A percentile compares a stretch with the other conserved stretches of the same genome.
phyloP scores from a whole-genome alignment of 2,888 invertebrate genomes.

The Candidula unifasciata region DNA sequence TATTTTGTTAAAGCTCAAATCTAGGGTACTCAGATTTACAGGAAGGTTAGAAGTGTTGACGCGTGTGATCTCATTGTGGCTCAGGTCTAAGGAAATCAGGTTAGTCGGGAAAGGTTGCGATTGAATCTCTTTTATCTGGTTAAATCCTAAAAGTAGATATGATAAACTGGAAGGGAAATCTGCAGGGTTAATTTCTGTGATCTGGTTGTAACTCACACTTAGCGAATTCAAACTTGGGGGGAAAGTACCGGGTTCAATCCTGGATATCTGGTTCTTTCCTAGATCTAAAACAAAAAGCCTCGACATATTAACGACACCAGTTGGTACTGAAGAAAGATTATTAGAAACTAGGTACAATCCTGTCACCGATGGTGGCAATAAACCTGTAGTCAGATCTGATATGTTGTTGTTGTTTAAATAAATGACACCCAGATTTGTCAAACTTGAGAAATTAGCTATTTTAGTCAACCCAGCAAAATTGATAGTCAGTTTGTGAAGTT shows the following conservation, averaged over 20 bases:
- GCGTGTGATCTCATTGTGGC: too few species aligned
- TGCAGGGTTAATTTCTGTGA: neutral
- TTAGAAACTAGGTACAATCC: neutral
- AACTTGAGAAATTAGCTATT: neutral
- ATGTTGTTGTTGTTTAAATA: neutral
- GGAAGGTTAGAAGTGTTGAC: too few species aligned
- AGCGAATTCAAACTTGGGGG: neutral
- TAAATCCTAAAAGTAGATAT: too few species aligned
- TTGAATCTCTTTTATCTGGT: too few species aligned
- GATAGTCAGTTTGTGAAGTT: neutral
- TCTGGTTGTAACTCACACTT: neutral
- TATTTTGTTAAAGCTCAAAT: too few species aligned
- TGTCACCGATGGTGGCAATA: neutral
- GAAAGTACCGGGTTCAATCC: neutral
- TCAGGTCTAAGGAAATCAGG: too few species aligned
- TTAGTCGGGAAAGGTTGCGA: too few species aligned
- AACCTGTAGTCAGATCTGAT: neutral
- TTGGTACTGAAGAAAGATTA: neutral
- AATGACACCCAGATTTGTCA: neutral
- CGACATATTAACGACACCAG: neutral
- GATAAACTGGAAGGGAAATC: too few species aligned
- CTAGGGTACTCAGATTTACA: too few species aligned
- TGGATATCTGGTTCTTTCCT: neutral
- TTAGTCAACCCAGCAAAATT: neutral
- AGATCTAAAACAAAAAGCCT: neutral